phyloP scores from a whole-genome alignment of 1,140 invertebrate species.

The Galleria mellonella region DNA sequence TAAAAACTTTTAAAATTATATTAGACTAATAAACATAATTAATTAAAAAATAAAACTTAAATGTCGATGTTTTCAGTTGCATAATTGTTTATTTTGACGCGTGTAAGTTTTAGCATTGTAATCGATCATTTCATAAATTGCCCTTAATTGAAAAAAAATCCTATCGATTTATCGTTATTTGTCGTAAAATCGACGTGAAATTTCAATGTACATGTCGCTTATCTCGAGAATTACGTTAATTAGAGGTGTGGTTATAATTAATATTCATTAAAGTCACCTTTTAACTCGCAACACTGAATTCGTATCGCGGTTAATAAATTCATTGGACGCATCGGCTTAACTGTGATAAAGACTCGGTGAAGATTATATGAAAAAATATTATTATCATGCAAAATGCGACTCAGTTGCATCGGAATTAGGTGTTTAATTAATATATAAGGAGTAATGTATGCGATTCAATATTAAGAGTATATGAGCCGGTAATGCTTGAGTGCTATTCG shows the following conservation, averaged over 20 bases:
- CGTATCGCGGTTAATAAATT: slow-evolving; percentile 73
- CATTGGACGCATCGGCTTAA: slow-evolving; percentile 41
- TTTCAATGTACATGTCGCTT: slow-evolving; percentile 17
- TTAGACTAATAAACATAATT: too few species aligned
- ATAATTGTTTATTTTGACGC: too few species aligned
- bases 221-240: slow-evolving; percentile 70
- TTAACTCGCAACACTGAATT: slow-evolving; percentile 64
- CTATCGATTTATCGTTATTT: slow-evolving; percentile 7
- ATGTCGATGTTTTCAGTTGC: too few species aligned
- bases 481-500: too few species aligned
- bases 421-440: too few species aligned
- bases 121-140: background rate
- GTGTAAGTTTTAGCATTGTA: background rate
- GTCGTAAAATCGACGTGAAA: slow-evolving; percentile 1
- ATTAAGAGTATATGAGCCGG: too few species aligned
- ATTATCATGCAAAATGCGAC: too few species aligned
- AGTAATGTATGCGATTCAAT: too few species aligned
- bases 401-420: too few species aligned
- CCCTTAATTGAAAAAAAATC: background rate
- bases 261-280: slow-evolving; percentile 72
- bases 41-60: too few species aligned
- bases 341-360: slow-evolving; percentile 6
- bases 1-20: too few species aligned
- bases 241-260: slow-evolving; percentile 70
- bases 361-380: background rate